Evolutionary conservation across 2,888 invertebrate genomes (phyloP).

Genomic region (Eurytoma adleriae): DNA sequence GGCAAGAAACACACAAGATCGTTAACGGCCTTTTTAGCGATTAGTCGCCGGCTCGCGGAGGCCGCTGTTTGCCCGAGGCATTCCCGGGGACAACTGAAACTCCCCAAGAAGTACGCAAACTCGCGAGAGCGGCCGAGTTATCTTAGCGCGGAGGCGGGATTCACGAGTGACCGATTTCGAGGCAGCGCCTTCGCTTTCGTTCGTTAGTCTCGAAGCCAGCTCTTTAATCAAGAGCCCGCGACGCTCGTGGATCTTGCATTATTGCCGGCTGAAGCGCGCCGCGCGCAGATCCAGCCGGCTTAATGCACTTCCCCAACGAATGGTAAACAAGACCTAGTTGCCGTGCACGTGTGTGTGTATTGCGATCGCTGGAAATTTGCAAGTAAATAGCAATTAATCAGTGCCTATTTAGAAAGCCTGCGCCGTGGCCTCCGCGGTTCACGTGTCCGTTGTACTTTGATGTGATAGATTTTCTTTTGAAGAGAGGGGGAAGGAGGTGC

Average conservation of each 20-base stretch:
- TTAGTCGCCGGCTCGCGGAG: neutral
- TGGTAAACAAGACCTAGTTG: constrained; percentile 68
- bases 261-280: constrained; percentile 33
- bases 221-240: constrained; percentile 32
- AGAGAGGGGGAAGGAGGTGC: too few species aligned
- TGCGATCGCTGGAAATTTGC: constrained; percentile 71
- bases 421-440: constrained; percentile 53
- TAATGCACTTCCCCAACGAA: constrained; percentile 61
- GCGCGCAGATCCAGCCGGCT: constrained; percentile 2
- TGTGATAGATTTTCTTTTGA: constrained; percentile 25
- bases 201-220: neutral
- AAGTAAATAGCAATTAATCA: constrained; percentile 76
- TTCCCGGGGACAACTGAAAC: neutral
- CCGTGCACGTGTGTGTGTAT: constrained; percentile 64
- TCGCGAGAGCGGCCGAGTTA: too few species aligned
- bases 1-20: constrained; percentile 28
- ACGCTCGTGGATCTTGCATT: constrained; percentile 29
- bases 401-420: constrained; percentile 70
- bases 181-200: neutral
- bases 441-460: constrained; percentile 4
- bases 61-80: neutral
- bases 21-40: constrained; percentile 11
- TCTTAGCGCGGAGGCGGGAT: neutral
- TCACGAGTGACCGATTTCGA: neutral
- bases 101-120: too few species aligned